phyloP scores from a whole-genome alignment of 2,888 invertebrate species.

The Artemia sp. region DNA sequence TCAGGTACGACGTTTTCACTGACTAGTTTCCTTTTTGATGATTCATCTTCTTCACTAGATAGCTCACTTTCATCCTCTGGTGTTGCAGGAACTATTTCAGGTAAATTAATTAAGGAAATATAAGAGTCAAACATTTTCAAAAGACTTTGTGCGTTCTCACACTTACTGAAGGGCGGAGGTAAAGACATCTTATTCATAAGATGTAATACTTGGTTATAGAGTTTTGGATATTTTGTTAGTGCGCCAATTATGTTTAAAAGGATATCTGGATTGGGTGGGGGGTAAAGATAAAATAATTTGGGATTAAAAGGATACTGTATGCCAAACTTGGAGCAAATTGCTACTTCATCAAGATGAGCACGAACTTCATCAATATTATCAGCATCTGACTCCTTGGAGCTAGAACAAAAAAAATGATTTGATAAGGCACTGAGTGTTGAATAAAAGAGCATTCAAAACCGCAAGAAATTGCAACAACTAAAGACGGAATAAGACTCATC shows the following conservation, averaged over 20 bases:
- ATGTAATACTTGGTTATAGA: slow-evolving; percentile 65
- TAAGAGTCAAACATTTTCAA: slow-evolving; percentile 28
- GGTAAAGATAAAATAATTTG: slow-evolving; percentile 49
- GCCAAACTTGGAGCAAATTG: slow-evolving; percentile 7
- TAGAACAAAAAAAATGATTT: background rate
- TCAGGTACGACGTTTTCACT: background rate
- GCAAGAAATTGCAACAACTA: no score
- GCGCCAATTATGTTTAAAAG: slow-evolving; percentile 59
- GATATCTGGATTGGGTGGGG: slow-evolving; percentile 51
- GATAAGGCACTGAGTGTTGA: no score
- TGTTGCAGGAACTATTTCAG: slow-evolving; percentile 24
- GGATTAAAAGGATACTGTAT: slow-evolving; percentile 20
- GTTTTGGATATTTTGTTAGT: slow-evolving; percentile 53
- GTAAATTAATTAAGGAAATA: slow-evolving; percentile 33
- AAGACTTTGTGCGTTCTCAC: slow-evolving; percentile 18
- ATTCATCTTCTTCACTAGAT: slow-evolving; percentile 16
- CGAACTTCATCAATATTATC: background rate
- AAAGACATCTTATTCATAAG: slow-evolving; percentile 90
- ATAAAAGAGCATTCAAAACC: no score
- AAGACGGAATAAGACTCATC: no score
- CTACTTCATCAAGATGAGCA: background rate
- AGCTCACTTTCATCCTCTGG: slow-evolving; percentile 23
- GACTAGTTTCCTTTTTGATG: background rate
- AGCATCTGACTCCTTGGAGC: background rate
- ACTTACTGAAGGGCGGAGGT: slow-evolving; percentile 53